These are phyloP conservation scores for Clivina fossor DNA, from an alignment of 2,888 invertebrate species.

Conservation along the genomic window DNA sequence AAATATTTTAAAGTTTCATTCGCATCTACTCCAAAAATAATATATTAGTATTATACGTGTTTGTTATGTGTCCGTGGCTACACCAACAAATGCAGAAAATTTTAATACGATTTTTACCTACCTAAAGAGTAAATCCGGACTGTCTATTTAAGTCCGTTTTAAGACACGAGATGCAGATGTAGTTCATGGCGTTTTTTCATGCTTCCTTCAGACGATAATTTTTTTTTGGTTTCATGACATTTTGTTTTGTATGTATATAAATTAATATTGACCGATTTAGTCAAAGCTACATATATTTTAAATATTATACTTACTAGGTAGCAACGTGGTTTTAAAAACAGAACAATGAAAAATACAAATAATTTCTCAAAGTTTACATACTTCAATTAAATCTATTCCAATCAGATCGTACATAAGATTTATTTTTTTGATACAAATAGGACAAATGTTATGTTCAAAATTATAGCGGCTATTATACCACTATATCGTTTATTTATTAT, in stretches of 20 bases:
- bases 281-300: background rate
- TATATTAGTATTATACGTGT: constrained; percentile 28
- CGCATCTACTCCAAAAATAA: constrained; percentile 25
- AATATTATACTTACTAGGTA: background rate
- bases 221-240: background rate
- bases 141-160: constrained; percentile 14
- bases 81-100: constrained; percentile 32
- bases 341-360: constrained; percentile 1
- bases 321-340: background rate
- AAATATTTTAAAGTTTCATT: constrained; percentile 32
- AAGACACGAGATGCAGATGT: too few relatives aligned
- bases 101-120: constrained; percentile 30
- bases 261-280: constrained; percentile 17
- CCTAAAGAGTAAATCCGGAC: constrained; percentile 29
- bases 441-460: constrained; percentile 19
- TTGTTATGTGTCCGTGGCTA: constrained; percentile 30
- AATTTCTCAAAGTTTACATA: constrained; percentile 10
- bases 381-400: constrained; percentile 30
- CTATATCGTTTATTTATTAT: constrained; percentile 27
- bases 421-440: constrained; percentile 33
- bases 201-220: constrained; percentile 9
- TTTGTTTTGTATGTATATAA: too few relatives aligned
- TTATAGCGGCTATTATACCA: constrained; percentile 12
- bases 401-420: constrained; percentile 25
- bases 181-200: constrained; percentile 17